phyloP scores from a whole-genome alignment of 2,113 vertebrate genomes.

The Thalassoma bifasciatum region DNA sequence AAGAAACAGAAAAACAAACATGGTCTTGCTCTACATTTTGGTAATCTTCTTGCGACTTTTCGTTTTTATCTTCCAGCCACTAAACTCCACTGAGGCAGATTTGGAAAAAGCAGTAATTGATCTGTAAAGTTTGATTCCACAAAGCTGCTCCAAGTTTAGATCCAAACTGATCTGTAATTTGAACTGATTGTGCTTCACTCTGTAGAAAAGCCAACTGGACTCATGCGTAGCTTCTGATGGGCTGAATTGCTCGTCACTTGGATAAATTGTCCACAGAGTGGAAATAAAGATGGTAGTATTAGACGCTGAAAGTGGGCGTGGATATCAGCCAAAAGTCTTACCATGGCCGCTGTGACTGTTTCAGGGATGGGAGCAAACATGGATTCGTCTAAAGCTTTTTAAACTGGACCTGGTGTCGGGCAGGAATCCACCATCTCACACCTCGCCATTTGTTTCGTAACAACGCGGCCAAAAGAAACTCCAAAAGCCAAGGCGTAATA shows the following conservation, averaged over 20 bases:
- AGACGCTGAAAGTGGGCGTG: not conserved
- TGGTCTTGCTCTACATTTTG: not conserved
- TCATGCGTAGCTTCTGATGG: conserved; percentile 20
- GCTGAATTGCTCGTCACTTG: conserved; percentile 27
- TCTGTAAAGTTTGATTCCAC: conserved; percentile 6
- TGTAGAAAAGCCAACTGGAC: conserved; percentile 32
- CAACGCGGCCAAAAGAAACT: not conserved
- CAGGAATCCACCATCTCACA: conserved; percentile 1
- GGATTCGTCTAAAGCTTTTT: no score
- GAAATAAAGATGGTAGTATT: conserved; percentile 33
- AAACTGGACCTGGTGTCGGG: not conserved
- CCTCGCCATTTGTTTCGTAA: conserved; percentile 33
- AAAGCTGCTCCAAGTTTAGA: conserved; percentile 6
- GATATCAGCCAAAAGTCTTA: not conserved
- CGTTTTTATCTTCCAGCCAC: not conserved
- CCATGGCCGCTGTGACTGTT: not conserved
- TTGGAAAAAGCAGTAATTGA: not conserved
- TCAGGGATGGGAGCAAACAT: not conserved
- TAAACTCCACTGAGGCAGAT: not conserved
- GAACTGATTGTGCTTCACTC: conserved; percentile 50
- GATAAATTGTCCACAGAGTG: conserved; percentile 29
- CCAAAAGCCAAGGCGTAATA: conserved; percentile 31
- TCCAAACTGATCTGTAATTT: not conserved
- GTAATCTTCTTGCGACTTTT: not conserved
- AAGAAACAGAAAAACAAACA: not conserved